Evolutionary conservation across 2,888 invertebrate genomes (phyloP).

Genomic region (Falcaria lacertinaria): DNA sequence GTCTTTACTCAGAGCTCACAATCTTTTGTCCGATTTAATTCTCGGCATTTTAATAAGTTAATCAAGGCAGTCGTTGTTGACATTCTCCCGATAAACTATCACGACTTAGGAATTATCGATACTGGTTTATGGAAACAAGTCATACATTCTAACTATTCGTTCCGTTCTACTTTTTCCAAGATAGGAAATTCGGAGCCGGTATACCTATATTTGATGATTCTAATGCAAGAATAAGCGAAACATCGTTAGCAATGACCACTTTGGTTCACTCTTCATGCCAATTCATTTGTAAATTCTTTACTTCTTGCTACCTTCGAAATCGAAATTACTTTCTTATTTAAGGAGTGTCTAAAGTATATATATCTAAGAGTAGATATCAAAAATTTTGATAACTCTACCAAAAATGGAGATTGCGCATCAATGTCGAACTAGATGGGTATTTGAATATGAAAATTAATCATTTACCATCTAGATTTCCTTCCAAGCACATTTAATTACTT

Average conservation of each 20-base stretch:
- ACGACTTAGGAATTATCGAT: constrained; percentile 5
- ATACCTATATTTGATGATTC: constrained; percentile 1
- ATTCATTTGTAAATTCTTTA: constrained; percentile 17
- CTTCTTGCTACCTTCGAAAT: constrained; percentile 8
- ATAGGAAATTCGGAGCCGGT: constrained; percentile 13
- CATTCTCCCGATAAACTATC: constrained; percentile 8
- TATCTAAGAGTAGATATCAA: too few relatives aligned
- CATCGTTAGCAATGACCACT: constrained; percentile 34
- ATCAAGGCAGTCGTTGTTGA: constrained; percentile 1
- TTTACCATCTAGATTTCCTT: neutral
- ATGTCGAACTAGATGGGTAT: too few relatives aligned
- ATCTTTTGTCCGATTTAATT: neutral
- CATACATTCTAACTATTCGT: constrained; percentile 1
- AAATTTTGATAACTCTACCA: too few relatives aligned
- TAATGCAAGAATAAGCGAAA: constrained; percentile 10
- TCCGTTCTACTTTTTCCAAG: constrained; percentile 9
- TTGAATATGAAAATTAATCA: too few relatives aligned
- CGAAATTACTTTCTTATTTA: too few relatives aligned
- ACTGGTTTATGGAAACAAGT: constrained; percentile 1
- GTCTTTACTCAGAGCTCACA: neutral
- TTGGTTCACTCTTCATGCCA: constrained; percentile 24
- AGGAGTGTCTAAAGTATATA: too few relatives aligned
- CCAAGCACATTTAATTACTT: neutral
- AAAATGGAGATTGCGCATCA: neutral
- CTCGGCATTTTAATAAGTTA: constrained; percentile 1